Evolutionary conservation across 2,888 invertebrate species (phyloP).

Genomic region (Xestia xanthographa): DNA sequence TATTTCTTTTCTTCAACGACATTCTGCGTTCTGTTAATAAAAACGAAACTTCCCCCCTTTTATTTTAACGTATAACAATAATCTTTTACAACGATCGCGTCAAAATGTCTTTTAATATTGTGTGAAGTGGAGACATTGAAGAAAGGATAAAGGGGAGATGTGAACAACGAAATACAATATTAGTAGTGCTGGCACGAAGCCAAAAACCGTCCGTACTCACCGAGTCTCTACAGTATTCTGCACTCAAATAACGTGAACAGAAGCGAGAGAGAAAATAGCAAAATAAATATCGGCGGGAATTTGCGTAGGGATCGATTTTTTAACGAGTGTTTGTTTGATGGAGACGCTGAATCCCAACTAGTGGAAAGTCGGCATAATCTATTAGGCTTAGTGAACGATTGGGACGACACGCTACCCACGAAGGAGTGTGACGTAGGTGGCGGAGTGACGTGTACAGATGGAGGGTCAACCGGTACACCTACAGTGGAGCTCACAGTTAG

Average conservation of each 20-base stretch:
- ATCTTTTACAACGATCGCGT: constrained; percentile 48
- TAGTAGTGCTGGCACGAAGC: constrained; percentile 64
- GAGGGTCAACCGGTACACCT: background rate
- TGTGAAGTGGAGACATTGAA: constrained; percentile 34
- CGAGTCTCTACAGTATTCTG: constrained; percentile 30
- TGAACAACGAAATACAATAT: constrained; percentile 43
- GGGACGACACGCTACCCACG: too few relatives aligned
- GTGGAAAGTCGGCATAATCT: background rate
- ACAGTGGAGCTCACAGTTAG: background rate
- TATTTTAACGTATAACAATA: constrained; percentile 51
- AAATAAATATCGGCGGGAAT: constrained; percentile 59
- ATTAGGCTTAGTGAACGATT: background rate
- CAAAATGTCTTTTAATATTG: constrained; percentile 61
- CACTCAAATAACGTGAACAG: constrained; percentile 57
- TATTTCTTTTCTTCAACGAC: constrained; percentile 37
- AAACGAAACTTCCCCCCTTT: constrained; percentile 32
- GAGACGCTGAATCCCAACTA: background rate
- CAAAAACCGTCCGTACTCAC: constrained; percentile 60
- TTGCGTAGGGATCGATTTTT: constrained; percentile 34
- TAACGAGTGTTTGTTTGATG: constrained; percentile 11
- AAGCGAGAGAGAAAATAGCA: constrained; percentile 63
- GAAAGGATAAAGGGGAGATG: constrained; percentile 51
- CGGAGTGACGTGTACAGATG: background rate
- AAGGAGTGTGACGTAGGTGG: background rate
- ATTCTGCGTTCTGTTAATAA: constrained; percentile 48